Percentiles rank a stretch among this genome's conserved stretches.
Conservation (phyloP, 1,140 invertebrate genomes). For the Leptinotarsa undecemlineata region DNA sequence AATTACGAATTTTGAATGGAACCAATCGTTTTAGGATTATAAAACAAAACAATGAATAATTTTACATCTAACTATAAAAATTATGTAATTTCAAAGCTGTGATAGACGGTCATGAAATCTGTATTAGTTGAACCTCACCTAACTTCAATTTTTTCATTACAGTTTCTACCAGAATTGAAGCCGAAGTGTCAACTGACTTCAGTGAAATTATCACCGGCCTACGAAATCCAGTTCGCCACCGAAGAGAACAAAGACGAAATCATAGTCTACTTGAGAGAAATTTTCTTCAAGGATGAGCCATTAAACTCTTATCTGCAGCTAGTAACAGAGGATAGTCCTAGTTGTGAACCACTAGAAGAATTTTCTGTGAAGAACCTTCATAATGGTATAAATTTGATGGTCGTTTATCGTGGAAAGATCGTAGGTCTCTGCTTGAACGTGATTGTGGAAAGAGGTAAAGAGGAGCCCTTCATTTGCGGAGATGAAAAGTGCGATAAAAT, state of each 20-base stretch:
- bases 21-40: too few relatives aligned
- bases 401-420: not conserved
- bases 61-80: too few relatives aligned
- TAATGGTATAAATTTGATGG: slow-evolving; percentile 7
- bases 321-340: not conserved
- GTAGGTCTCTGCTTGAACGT: slow-evolving; percentile 7
- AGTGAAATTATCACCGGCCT: not conserved
- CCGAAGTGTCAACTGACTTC: not conserved
- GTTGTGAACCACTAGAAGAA: slow-evolving; percentile 1
- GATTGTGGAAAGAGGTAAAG: slow-evolving; percentile 12
- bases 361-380: slow-evolving; percentile 9
- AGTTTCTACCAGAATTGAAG: not conserved
- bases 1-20: too few relatives aligned
- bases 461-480: not conserved
- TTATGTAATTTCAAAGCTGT: too few relatives aligned
- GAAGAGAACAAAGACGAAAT: slow-evolving; percentile 6
- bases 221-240: not conserved
- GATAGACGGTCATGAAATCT: not conserved
- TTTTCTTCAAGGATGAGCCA: slow-evolving; percentile 17
- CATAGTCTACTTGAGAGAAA: not conserved
- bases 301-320: not conserved
- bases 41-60: too few relatives aligned
- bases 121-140: not conserved
- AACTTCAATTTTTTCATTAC: not conserved
- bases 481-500: slow-evolving; percentile 18